Conservation (phyloP, 1,140 invertebrate species). For the Drosophila melanica region DNA sequence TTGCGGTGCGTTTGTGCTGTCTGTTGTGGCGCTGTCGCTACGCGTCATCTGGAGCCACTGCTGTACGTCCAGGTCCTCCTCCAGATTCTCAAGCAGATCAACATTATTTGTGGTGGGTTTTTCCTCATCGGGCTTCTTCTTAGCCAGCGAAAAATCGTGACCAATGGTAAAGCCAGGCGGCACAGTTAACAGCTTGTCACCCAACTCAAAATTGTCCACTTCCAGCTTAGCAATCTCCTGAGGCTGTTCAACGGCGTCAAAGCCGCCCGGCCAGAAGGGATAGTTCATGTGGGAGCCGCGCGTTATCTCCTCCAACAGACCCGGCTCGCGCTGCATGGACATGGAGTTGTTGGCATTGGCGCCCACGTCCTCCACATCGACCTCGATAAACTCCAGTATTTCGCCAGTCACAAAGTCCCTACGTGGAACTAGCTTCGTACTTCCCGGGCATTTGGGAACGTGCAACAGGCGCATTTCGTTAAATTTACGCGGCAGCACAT, state of each 20-base stretch:
- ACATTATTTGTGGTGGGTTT: constrained; percentile 41
- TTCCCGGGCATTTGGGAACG: constrained; percentile 63
- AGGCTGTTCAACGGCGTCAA: constrained; percentile 85
- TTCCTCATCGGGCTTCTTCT: constrained; percentile 1
- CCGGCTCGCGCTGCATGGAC: constrained; percentile 88
- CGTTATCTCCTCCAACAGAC: constrained; percentile 85
- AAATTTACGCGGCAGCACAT: constrained; percentile 68
- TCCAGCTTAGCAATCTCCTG: constrained; percentile 67
- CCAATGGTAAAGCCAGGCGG: constrained; percentile 88
- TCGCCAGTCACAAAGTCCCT: constrained; percentile 89
- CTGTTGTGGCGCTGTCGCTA: constrained; percentile 7
- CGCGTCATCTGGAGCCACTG: constrained; percentile 74
- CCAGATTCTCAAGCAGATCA: constrained; percentile 69
- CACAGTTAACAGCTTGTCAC: constrained; percentile 86
- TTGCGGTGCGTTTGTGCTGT: not conserved
- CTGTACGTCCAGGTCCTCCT: constrained; percentile 76
- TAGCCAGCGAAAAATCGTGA: constrained; percentile 83
- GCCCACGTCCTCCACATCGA: constrained; percentile 86
- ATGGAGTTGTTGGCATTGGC: constrained; percentile 90
- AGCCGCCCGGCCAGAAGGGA: constrained; percentile 92
- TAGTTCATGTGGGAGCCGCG: constrained; percentile 89
- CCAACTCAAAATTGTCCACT: constrained; percentile 84
- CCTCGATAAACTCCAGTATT: constrained; percentile 89
- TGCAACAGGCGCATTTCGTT: constrained; percentile 71
- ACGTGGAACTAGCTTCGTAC: constrained; percentile 84